Conservation (phyloP, 2,888 invertebrate genomes). For the Emmelina monodactyla region DNA sequence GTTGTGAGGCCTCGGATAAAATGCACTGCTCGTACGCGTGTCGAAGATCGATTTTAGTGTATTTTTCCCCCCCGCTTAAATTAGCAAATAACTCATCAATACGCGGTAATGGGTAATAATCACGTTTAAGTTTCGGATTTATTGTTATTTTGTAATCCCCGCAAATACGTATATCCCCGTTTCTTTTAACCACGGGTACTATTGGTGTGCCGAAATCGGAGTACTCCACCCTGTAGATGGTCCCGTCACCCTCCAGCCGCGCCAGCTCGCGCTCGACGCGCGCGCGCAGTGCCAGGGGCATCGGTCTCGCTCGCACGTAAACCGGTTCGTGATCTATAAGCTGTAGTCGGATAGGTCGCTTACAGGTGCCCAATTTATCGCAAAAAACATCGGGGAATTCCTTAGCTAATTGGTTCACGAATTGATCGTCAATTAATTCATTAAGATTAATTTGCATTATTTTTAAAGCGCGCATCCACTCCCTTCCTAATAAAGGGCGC, state of each 20-base stretch:
- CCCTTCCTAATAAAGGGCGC: conserved; percentile 5
- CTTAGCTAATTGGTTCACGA: conserved; percentile 6
- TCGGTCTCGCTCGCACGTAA: conserved; percentile 5
- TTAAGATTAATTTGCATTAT: conserved; percentile 3
- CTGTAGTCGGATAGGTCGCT: conserved; percentile 6
- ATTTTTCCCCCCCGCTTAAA: conserved; percentile 2
- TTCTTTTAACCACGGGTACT: conserved; percentile 17
- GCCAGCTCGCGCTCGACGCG: conserved; percentile 10
- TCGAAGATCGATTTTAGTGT: conserved; percentile 6
- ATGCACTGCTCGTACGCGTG: conserved; percentile 1
- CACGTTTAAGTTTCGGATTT: conserved; percentile 5
- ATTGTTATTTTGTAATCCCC: conserved; percentile 10
- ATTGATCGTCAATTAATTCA: conserved; percentile 1
- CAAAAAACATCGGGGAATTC: conserved; percentile 10
- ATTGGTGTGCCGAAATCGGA: conserved; percentile 20
- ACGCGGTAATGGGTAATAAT: conserved; percentile 8
- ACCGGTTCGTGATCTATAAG: conserved; percentile 7
- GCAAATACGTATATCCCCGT: conserved; percentile 4
- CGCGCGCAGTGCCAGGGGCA: conserved; percentile 6
- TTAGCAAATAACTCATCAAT: conserved; percentile 5
- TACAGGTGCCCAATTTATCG: conserved; percentile 7
- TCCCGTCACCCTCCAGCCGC: conserved; percentile 15
- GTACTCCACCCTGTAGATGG: conserved; percentile 16
- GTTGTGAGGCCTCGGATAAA: conserved; percentile 10
- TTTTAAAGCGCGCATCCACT: conserved; percentile 6